Percentiles rank a stretch among this genome's conserved stretches.
These are phyloP conservation scores for Rhagium mordax DNA, from an alignment of 2,888 invertebrate genomes.

Conservation along the genomic window DNA sequence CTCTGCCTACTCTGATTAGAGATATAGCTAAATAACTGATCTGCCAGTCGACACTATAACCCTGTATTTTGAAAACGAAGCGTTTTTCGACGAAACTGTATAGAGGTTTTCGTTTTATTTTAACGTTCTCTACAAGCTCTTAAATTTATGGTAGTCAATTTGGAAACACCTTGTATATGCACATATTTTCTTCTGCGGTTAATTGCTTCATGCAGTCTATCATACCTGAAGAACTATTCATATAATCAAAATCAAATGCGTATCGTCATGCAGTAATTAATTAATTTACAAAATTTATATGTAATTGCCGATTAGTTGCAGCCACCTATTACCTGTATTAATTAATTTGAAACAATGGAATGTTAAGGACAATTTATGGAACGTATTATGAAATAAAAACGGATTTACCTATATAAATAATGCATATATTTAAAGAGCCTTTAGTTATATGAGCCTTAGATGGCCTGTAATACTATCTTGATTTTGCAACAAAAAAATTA, in stretches of 20 bases:
- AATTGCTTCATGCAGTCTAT: not conserved
- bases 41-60: too few relatives aligned
- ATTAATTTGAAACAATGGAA: not conserved
- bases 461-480: not conserved
- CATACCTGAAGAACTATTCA: not conserved
- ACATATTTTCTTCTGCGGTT: not conserved
- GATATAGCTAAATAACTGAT: too few relatives aligned
- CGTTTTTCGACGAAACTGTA: too few relatives aligned
- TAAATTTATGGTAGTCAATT: too few relatives aligned
- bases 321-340: not conserved
- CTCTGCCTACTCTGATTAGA: too few relatives aligned
- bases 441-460: not conserved
- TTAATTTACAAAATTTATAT: not conserved
- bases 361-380: not conserved
- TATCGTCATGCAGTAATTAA: conserved; percentile 5
- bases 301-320: conserved; percentile 10
- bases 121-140: too few relatives aligned
- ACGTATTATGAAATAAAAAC: not conserved
- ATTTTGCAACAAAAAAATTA: too few relatives aligned
- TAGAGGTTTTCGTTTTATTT: too few relatives aligned
- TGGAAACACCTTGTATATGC: not conserved
- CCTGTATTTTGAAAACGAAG: too few relatives aligned
- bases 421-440: not conserved
- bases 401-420: not conserved
- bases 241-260: not conserved